phyloP scores from a whole-genome alignment of 1,140 invertebrate species.

The Pseudomyrmex concolor region DNA sequence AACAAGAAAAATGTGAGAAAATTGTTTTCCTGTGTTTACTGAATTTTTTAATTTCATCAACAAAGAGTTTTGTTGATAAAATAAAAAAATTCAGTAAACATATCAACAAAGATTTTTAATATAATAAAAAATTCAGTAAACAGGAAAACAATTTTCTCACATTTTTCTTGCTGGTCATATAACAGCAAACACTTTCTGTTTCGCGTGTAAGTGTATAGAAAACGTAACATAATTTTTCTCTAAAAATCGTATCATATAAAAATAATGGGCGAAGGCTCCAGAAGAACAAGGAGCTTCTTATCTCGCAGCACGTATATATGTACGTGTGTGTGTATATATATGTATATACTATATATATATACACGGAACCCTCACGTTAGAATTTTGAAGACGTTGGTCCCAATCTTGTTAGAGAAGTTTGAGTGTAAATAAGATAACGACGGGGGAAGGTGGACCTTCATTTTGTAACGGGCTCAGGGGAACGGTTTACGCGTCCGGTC shows the following conservation, averaged over 20 bases:
- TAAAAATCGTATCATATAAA: neutral
- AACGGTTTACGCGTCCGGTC: conserved; percentile 62
- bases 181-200: no score
- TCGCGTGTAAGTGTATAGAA: no score
- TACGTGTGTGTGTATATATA: neutral
- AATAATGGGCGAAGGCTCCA: neutral
- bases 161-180: no score
- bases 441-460: conserved; percentile 28
- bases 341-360: neutral
- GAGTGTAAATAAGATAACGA: conserved; percentile 59
- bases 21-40: neutral
- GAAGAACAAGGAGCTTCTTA: neutral
- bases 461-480: conserved; percentile 63
- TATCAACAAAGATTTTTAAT: neutral
- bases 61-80: neutral
- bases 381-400: conserved; percentile 35
- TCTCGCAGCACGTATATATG: neutral
- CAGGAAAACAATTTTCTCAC: neutral
- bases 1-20: neutral
- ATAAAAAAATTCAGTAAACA: neutral
- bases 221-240: no score
- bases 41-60: no score
- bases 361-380: neutral
- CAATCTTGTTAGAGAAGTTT: conserved; percentile 20
- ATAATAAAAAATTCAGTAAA: neutral